Conservation (phyloP, 2,113 vertebrate species). For the Halcyon senegalensis region DNA sequence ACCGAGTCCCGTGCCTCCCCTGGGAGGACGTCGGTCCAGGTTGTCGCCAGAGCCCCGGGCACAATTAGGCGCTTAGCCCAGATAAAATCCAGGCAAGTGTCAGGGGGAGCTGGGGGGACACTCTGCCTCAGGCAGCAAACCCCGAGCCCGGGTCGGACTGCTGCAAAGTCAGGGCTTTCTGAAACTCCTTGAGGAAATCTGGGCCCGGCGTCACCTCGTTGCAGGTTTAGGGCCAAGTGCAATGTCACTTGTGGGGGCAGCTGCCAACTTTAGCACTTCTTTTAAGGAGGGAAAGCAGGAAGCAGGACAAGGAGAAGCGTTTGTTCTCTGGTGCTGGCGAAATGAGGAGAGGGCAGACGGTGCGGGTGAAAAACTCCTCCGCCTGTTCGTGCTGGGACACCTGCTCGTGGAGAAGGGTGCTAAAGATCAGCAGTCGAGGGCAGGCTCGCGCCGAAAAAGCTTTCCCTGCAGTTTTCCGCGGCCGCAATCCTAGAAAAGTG, state of each 20-base stretch:
- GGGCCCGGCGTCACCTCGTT: not conserved
- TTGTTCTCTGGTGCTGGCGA: not conserved
- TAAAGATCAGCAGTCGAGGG: not conserved
- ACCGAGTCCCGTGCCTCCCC: too few relatives aligned
- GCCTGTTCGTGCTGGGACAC: not conserved
- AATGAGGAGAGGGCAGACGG: not conserved
- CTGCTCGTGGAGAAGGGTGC: not conserved
- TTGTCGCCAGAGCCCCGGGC: not conserved
- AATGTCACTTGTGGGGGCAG: not conserved
- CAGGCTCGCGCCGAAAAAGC: not conserved
- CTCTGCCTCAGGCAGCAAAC: not conserved
- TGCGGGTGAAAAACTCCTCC: not conserved
- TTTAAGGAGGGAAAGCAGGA: not conserved
- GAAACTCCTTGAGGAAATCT: not conserved
- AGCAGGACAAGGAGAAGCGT: not conserved
- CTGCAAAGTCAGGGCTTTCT: not conserved
- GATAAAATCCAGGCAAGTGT: not conserved
- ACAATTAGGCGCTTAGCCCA: rapidly evolving
- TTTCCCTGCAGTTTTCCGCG: not conserved
- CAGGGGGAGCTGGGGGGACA: not conserved
- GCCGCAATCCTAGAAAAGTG: not conserved
- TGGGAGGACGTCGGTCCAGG: not conserved
- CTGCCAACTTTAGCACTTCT: not conserved
- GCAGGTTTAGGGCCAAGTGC: not conserved
- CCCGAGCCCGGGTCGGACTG: not conserved